Percentiles rank a stretch among this genome's conserved stretches.
phyloP scores from a whole-genome alignment of 2,888 invertebrate species.

The Nyleta sp. region DNA sequence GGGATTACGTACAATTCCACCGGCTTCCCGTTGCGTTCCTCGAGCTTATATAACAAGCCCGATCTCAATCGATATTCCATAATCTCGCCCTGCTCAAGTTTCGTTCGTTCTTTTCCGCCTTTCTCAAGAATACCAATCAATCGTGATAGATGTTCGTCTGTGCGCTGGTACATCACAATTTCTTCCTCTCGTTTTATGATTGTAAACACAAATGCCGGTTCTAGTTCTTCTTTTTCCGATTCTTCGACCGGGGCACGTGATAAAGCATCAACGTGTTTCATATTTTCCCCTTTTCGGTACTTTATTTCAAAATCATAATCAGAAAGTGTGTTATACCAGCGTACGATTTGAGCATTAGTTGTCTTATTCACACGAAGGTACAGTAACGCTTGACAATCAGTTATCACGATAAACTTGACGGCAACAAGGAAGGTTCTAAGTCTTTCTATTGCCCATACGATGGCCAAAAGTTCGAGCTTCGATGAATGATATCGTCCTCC shows the following conservation, averaged over 20 bases:
- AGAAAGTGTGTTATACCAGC: not conserved
- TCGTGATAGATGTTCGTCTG: not conserved
- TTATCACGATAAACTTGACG: conserved; percentile 2
- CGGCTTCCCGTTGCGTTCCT: not conserved
- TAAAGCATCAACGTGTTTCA: not conserved
- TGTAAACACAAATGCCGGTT: not conserved
- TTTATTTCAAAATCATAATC: not conserved
- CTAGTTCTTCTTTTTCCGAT: not conserved
- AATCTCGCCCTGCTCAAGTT: not conserved
- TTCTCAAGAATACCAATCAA: not conserved
- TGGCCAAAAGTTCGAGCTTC: conserved; percentile 40
- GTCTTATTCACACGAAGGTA: conserved; percentile 1
- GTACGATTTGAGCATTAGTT: conserved; percentile 9
- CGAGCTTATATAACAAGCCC: not conserved
- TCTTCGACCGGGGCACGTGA: not conserved
- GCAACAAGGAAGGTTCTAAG: conserved; percentile 25
- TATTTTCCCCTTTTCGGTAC: not conserved
- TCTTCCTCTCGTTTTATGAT: not conserved
- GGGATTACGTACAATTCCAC: not conserved
- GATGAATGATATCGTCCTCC: conserved; percentile 65
- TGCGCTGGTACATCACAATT: not conserved
- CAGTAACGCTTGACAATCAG: conserved; percentile 19
- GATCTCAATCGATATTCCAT: not conserved
- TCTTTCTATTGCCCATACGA: conserved; percentile 28
- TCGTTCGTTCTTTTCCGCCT: not conserved